These are phyloP conservation scores for Lochmaea crataegi DNA, from an alignment of 2,888 invertebrate species.

Conservation along the genomic window DNA sequence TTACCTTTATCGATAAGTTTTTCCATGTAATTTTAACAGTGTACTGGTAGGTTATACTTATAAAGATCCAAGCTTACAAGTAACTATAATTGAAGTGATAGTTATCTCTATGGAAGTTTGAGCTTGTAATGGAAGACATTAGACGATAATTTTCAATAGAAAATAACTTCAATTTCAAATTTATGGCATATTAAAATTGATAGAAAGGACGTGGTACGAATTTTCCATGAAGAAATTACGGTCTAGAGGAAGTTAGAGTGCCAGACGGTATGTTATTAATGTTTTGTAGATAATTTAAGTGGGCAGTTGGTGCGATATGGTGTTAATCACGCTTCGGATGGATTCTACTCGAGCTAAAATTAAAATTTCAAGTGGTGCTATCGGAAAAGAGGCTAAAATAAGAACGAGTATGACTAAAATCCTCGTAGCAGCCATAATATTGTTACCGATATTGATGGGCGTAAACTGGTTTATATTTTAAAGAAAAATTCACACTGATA, in stretches of 20 bases:
- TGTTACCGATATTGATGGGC: too few relatives aligned
- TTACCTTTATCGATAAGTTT: too few relatives aligned
- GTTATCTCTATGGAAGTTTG: conserved; percentile 34
- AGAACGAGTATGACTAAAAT: not conserved
- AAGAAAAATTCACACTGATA: too few relatives aligned
- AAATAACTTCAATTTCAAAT: conserved; percentile 46
- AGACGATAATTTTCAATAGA: conserved; percentile 47
- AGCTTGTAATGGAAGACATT: conserved; percentile 50
- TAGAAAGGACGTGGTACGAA: conserved; percentile 46
- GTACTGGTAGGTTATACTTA: not conserved
- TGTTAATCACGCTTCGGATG: not conserved
- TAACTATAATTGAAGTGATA: not conserved
- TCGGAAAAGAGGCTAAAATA: not conserved
- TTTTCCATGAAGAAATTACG: conserved; percentile 21
- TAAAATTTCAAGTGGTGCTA: not conserved
- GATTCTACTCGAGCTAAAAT: not conserved
- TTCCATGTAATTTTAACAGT: not conserved
- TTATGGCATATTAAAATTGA: conserved; percentile 48
- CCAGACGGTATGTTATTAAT: conserved; percentile 2
- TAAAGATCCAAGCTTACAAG: not conserved
- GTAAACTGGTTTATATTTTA: too few relatives aligned
- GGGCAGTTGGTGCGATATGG: not conserved
- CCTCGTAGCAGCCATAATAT: too few relatives aligned
- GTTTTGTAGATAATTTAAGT: conserved; percentile 16
- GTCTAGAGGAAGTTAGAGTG: conserved; percentile 9